These are phyloP conservation scores for Hybos culiciformis DNA, from an alignment of 2,888 invertebrate genomes.

Conservation along the genomic window DNA sequence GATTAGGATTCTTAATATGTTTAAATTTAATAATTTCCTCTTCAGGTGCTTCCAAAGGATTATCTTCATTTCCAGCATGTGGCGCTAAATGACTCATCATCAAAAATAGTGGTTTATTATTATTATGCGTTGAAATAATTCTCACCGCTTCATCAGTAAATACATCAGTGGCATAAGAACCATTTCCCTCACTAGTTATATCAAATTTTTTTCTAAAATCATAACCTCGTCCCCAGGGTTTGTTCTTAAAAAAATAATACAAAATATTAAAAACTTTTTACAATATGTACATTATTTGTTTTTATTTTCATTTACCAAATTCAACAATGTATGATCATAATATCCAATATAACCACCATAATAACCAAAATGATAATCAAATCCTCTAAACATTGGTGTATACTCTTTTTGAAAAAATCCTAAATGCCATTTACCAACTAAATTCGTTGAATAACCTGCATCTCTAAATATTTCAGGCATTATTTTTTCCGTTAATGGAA, in stretches of 20 bases:
- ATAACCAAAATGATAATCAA: conserved; percentile 72
- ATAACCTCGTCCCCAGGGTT: conserved; percentile 33
- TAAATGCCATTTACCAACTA: conserved; percentile 87
- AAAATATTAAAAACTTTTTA: not conserved
- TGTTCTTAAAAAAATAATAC: conserved; percentile 13
- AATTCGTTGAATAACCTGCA: conserved; percentile 65
- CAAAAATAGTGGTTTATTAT: conserved; percentile 56
- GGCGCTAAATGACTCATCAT: conserved; percentile 69
- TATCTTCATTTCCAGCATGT: conserved; percentile 60
- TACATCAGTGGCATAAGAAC: conserved; percentile 54
- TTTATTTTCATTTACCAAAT: conserved; percentile 28
- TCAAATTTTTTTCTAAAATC: conserved; percentile 40
- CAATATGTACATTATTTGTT: conserved; percentile 1
- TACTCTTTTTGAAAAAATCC: conserved; percentile 52
- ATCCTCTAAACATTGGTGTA: conserved; percentile 61
- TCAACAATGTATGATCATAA: conserved; percentile 47
- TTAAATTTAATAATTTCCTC: conserved; percentile 54
- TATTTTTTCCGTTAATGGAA: conserved; percentile 52
- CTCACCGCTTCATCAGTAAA: conserved; percentile 51
- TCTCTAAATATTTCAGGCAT: conserved; percentile 55
- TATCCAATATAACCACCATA: conserved; percentile 74
- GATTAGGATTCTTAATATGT: conserved; percentile 50
- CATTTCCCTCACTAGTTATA: conserved; percentile 40
- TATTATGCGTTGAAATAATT: conserved; percentile 46
- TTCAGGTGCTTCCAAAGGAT: conserved; percentile 56